These are phyloP conservation scores for Crotalus helleri DNA, from an alignment of 2,113 vertebrate species.

Conservation along the genomic window DNA sequence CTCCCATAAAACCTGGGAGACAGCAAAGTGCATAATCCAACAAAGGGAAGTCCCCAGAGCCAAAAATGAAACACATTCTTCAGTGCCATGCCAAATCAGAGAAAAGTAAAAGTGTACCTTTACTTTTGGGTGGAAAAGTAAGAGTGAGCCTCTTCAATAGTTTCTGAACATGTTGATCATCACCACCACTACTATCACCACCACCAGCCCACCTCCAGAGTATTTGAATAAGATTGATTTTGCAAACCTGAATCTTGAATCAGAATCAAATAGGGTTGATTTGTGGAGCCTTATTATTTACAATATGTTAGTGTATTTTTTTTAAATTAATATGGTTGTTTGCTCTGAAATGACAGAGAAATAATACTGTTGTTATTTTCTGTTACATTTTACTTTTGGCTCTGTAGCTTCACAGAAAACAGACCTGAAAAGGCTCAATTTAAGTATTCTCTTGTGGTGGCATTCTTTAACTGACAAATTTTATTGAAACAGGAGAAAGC, in stretches of 20 bases:
- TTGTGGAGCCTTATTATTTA: neutral
- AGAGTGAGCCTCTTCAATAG: neutral
- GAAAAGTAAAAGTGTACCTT: neutral
- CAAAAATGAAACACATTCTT: neutral
- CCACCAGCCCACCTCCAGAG: neutral
- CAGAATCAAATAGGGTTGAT: neutral
- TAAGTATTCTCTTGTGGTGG: neutral
- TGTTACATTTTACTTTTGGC: neutral
- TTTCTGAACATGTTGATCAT: neutral
- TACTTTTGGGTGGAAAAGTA: neutral
- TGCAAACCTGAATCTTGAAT: neutral
- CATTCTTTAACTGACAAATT: neutral
- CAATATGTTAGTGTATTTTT: neutral
- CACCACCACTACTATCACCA: neutral
- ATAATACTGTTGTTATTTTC: neutral
- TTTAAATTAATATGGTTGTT: neutral
- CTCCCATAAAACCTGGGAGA: neutral
- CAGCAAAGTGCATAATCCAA: neutral
- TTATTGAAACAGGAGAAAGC: neutral
- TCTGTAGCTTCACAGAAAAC: neutral
- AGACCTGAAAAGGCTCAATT: neutral
- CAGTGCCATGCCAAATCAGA: neutral
- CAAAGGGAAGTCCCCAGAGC: neutral
- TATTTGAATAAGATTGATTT: neutral
- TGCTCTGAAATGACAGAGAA: neutral